Evolutionary conservation across 2,113 vertebrate species (phyloP).

Genomic region (Alligator sinensis): DNA sequence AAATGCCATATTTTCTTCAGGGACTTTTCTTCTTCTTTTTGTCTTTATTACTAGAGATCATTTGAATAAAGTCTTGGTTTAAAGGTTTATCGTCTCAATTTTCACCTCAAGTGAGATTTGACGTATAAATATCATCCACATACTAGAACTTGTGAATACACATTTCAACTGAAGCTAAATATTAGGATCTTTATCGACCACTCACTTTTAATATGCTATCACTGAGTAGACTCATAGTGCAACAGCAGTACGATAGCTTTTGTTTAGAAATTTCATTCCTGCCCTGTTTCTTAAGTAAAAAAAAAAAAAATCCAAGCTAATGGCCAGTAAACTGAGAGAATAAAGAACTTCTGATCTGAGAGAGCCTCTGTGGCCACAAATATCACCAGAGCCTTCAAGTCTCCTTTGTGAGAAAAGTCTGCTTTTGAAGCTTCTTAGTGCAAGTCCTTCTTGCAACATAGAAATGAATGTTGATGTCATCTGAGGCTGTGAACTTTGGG

Average conservation of each 20-base stretch:
- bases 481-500: neutral
- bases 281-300: neutral
- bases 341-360: neutral
- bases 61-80: neutral
- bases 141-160: neutral
- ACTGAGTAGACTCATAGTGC: neutral
- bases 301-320: neutral
- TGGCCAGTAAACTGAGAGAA: neutral
- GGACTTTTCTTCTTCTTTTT: neutral
- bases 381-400: neutral
- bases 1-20: neutral
- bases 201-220: neutral
- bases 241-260: neutral
- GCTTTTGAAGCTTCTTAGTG: neutral
- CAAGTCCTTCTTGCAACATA: neutral
- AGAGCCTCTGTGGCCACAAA: neutral
- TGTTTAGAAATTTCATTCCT: neutral
- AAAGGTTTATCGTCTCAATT: neutral
- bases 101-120: neutral
- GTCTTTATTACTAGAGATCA: neutral
- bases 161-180: neutral
- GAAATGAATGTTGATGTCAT: neutral
- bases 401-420: neutral
- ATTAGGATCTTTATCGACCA: neutral
- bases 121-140: neutral